Percentiles rank a stretch among this genome's conserved stretches.
Conservation (phyloP, 2,797 vertebrate genomes). For the Pseudochromis fuscus region DNA sequence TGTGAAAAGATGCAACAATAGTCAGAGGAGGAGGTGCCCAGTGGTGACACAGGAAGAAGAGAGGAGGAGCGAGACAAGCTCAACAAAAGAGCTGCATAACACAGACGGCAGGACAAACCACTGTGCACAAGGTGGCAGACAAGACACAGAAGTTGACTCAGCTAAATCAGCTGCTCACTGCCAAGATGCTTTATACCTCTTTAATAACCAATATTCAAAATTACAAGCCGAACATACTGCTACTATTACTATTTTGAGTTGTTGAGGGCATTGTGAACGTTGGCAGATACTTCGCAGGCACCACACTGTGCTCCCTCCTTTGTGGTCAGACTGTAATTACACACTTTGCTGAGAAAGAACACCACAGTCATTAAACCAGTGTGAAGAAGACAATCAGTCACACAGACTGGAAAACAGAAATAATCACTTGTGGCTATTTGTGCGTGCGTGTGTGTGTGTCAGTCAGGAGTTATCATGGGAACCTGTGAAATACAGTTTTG, state of each 20-base stretch:
- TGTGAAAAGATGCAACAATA: conserved; percentile 55
- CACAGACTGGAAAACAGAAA: conserved; percentile 37
- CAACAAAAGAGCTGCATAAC: conserved; percentile 13
- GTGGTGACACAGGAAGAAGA: conserved; percentile 4
- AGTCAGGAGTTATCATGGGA: conserved; percentile 41
- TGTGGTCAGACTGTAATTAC: conserved; percentile 49
- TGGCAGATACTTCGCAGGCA: conserved; percentile 20
- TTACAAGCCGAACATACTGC: not conserved
- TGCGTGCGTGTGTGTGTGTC: not conserved
- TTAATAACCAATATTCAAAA: conserved; percentile 5
- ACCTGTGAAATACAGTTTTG: conserved; percentile 43
- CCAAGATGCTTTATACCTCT: not conserved
- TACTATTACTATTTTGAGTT: not conserved
- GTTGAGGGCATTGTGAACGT: conserved; percentile 1
- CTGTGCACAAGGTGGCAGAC: conserved; percentile 77
- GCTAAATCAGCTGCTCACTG: not conserved
- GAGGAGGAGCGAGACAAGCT: conserved; percentile 13
- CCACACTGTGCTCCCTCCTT: conserved; percentile 9
- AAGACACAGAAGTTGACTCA: conserved; percentile 45
- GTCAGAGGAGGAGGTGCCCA: conserved; percentile 27
- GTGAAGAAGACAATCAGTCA: conserved; percentile 45
- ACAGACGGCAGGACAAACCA: conserved; percentile 40
- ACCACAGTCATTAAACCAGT: conserved; percentile 42
- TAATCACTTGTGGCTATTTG: conserved; percentile 16
- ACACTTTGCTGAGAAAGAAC: conserved; percentile 33